Evolutionary conservation across 2,888 invertebrate genomes (phyloP), one percentile per base, ranked within the genome.

Genomic region (Drosophila neotestacea): DNA sequence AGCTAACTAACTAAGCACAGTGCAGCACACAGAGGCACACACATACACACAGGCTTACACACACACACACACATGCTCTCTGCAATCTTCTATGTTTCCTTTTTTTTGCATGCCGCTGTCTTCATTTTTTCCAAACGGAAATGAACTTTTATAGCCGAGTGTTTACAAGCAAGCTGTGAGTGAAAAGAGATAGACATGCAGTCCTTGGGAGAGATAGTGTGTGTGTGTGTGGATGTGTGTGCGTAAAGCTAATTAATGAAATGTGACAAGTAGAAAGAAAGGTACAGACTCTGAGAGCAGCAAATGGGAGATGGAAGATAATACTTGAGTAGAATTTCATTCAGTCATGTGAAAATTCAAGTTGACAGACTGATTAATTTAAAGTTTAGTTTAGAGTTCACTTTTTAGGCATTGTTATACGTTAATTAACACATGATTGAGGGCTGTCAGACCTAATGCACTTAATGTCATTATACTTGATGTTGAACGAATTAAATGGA

Each of bases 81-180:
- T 62, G 30, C 13, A 13, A 27, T 52, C 32, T 51, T 65, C 42
- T 41, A 28, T 42, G 16, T 22, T n/a, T 11, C 4, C 11, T 10
- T 39, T 41, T 22, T 54, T 44, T 47, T 16, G 6, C 27, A n/a
- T 50, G 22, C 5, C 32, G 30, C 32, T 34, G 38, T 48, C 55
- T 66, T 38, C 22, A 47, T 66, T 56, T 71, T 66, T 44, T n/a
- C 44, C 63, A 71, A 71, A 64, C 69, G 59, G 63, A 69, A 71
- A 71, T 70, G 59, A 70, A 71, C 71, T 70, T 64, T 70, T 71
- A 60, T 64, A 54, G 70, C 60, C 6, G 41, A 72, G 41, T 72
- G 72, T 70, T 60, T 52, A 60, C 58, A 62, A 58, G 67, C 62
- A 66, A 32, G 22, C 41, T 46, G 22, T 34, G 22, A 22, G 30